phyloP scores from a whole-genome alignment of 1,140 invertebrate genomes.

The Tetragonula clypearis region DNA sequence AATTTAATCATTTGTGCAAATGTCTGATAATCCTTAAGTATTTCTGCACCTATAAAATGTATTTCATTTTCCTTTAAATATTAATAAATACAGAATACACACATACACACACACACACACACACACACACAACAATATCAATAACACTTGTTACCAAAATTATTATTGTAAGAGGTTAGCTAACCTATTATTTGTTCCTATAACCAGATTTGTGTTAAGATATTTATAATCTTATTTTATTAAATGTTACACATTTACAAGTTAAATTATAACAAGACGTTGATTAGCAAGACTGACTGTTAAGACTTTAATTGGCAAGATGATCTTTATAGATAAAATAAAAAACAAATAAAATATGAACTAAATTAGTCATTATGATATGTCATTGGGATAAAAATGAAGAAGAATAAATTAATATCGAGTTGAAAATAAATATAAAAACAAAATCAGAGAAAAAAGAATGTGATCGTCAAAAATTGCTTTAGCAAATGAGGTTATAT shows the following conservation, averaged over 20 bases:
- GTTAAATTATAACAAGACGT: neutral
- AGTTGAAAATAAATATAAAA: neutral
- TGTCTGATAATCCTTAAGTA: conserved; percentile 83
- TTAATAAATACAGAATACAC: neutral
- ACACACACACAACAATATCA: neutral
- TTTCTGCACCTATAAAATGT: conserved; percentile 80
- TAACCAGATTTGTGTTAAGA: neutral
- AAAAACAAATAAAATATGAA: neutral
- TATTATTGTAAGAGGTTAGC: neutral
- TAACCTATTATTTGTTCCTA: neutral
- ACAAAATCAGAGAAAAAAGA: neutral
- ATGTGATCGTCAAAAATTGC: conserved; percentile 10
- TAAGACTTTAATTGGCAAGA: neutral
- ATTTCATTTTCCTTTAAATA: neutral
- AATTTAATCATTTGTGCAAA: neutral
- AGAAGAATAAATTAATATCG: neutral
- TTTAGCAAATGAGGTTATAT: conserved; percentile 9
- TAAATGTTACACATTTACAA: neutral
- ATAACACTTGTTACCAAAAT: neutral
- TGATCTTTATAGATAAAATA: neutral
- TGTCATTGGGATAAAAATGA: neutral
- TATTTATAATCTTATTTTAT: neutral
- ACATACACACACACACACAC: too few species aligned
- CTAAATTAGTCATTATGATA: neutral
- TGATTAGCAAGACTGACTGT: neutral